Evolutionary conservation across 2,797 vertebrate genomes (phyloP).

Genomic region (Sparus aurata): DNA sequence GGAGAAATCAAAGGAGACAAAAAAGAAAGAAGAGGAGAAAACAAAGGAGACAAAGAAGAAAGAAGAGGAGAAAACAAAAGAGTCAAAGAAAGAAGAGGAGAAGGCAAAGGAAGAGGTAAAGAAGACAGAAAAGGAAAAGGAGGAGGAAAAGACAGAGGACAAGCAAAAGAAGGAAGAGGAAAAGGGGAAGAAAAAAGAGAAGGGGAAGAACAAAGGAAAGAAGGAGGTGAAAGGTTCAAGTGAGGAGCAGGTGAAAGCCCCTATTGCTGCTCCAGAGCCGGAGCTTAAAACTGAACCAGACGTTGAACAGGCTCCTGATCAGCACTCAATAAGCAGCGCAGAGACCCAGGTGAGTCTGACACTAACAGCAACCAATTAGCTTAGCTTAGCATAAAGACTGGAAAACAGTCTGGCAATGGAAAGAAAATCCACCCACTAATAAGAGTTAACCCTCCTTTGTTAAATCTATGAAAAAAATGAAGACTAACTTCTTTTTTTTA

Average conservation of each 20-base stretch:
- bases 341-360: constrained; percentile 90
- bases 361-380: background rate
- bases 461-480: background rate
- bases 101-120: constrained; percentile 46
- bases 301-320: constrained; percentile 85
- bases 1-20: constrained; percentile 19
- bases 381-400: background rate
- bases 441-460: background rate
- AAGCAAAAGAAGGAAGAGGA: constrained; percentile 29
- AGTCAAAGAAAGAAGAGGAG: constrained; percentile 30
- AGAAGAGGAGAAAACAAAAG: constrained; percentile 31
- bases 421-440: background rate
- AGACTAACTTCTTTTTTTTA: background rate
- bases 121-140: constrained; percentile 33
- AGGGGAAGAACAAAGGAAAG: constrained; percentile 33
- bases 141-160: constrained; percentile 34
- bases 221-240: constrained; percentile 45
- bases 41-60: constrained; percentile 44
- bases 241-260: constrained; percentile 88
- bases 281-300: constrained; percentile 90
- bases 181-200: constrained; percentile 38
- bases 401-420: background rate
- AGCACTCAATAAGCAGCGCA: constrained; percentile 92
- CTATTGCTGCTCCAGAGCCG: constrained; percentile 94
- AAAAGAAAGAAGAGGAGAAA: constrained; percentile 45